Evolutionary conservation across 2,888 invertebrate genomes (phyloP).

Genomic region (Tipula unca): DNA sequence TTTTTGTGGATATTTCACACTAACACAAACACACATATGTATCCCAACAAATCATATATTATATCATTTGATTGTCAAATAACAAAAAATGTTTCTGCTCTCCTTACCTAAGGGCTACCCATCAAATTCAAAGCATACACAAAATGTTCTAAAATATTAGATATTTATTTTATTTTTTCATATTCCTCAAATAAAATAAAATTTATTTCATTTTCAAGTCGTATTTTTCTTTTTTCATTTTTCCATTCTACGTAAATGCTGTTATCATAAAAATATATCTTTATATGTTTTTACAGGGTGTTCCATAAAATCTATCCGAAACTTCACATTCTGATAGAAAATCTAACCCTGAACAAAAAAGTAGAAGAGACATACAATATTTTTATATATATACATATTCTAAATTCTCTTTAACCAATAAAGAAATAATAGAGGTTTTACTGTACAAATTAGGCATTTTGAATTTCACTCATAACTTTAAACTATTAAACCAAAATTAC

Average conservation of each 20-base stretch:
- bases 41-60: not conserved
- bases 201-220: not conserved
- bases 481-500: too few relatives aligned
- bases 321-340: too few relatives aligned
- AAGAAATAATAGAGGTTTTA: too few relatives aligned
- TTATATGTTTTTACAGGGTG: not conserved
- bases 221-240: not conserved
- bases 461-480: too few relatives aligned
- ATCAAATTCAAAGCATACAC: not conserved
- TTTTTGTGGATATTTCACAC: not conserved
- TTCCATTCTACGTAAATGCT: not conserved
- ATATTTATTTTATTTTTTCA: not conserved
- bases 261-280: not conserved
- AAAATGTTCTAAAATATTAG: not conserved
- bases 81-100: not conserved
- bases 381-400: too few relatives aligned
- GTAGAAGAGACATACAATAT: too few relatives aligned
- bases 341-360: too few relatives aligned
- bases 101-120: not conserved
- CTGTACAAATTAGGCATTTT: too few relatives aligned
- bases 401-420: too few relatives aligned
- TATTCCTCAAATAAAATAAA: not conserved
- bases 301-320: too few relatives aligned
- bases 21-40: not conserved
- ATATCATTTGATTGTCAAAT: not conserved